Evolutionary conservation across 2,888 invertebrate genomes (phyloP).

Genomic region (Catocala nupta): DNA sequence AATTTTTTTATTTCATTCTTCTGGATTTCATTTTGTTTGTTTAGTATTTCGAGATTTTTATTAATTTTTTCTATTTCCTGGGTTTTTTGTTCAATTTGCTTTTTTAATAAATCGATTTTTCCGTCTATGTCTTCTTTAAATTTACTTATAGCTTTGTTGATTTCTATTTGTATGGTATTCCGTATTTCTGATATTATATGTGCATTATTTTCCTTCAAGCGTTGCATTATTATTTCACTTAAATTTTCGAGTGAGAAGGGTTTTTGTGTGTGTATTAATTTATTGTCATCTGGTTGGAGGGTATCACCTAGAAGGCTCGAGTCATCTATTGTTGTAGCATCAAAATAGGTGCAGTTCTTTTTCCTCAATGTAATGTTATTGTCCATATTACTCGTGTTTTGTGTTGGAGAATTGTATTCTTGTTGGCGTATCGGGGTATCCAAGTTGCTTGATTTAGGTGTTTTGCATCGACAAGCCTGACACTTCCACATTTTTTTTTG

Average conservation of each 20-base stretch:
- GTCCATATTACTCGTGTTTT: background rate
- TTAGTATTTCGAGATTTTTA: background rate
- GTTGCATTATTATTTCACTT: conserved; percentile 9
- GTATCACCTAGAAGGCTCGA: background rate
- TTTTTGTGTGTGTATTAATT: background rate
- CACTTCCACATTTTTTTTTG: background rate
- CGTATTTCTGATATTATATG: conserved; percentile 9
- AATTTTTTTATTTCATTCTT: conserved; percentile 7
- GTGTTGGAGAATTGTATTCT: background rate
- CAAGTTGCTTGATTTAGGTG: background rate
- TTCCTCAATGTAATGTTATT: background rate
- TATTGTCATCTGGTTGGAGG: background rate
- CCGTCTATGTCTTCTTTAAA: conserved; percentile 9
- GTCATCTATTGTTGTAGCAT: background rate
- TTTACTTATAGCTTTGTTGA: conserved; percentile 12
- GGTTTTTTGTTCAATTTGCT: background rate
- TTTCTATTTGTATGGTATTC: conserved; percentile 8
- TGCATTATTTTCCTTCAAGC: conserved; percentile 20
- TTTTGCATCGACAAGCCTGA: background rate
- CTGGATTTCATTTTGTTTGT: conserved; percentile 6
- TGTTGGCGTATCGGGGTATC: background rate
- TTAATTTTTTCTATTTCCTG: background rate
- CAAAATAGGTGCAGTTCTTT: background rate
- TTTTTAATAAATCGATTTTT: background rate
- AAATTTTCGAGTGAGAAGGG: background rate